These are phyloP conservation scores for Leptopilina clavipes DNA, from an alignment of 1,140 invertebrate species.

Conservation along the genomic window DNA sequence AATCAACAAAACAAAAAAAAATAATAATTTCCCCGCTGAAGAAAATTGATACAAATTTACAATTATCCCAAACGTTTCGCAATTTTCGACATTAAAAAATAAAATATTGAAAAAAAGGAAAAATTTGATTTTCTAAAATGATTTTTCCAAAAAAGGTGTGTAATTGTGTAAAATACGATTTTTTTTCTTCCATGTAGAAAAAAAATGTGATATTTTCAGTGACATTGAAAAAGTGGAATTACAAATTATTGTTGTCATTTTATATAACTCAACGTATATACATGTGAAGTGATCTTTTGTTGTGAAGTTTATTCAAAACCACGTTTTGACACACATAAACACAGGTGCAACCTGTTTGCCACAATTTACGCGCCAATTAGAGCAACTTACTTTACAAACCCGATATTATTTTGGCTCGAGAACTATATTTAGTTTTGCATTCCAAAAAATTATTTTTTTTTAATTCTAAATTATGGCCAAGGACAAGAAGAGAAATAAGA, in stretches of 20 bases:
- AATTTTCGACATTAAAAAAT: too few species aligned
- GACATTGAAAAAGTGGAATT: neutral
- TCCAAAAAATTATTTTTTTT: conserved; percentile 17
- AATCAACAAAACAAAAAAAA: too few species aligned
- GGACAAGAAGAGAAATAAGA: conserved; percentile 62
- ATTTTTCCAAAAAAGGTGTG: too few species aligned
- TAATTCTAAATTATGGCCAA: conserved; percentile 52
- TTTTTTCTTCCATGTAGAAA: neutral
- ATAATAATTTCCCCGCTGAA: neutral
- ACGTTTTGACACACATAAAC: conserved; percentile 29
- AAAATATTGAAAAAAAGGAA: too few species aligned
- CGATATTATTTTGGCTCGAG: neutral
- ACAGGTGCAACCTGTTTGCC: conserved; percentile 32
- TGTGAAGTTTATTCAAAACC: conserved; percentile 28
- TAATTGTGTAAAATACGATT: neutral
- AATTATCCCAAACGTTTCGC: too few species aligned
- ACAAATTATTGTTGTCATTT: neutral
- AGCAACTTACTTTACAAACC: neutral
- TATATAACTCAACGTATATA: neutral
- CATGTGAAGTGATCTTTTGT: conserved; percentile 24
- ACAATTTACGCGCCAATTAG: conserved; percentile 32
- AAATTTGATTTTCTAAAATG: too few species aligned
- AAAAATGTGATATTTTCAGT: neutral
- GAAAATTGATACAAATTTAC: neutral
- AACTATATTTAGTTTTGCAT: conserved; percentile 24